Conservation (phyloP, 1,140 invertebrate genomes). For the Megalopta genalis region DNA sequence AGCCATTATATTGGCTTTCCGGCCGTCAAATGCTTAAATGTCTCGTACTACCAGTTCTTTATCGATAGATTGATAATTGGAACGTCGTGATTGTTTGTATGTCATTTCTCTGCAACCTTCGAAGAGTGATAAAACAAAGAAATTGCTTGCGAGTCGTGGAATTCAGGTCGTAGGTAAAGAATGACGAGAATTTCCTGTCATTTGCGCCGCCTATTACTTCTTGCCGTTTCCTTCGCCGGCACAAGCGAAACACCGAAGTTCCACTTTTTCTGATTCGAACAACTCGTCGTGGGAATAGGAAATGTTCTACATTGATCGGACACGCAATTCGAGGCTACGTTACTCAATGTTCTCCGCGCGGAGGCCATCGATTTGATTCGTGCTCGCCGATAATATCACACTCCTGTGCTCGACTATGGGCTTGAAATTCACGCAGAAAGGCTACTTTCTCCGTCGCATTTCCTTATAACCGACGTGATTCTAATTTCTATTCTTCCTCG, state of each 20-base stretch:
- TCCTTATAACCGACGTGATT: neutral
- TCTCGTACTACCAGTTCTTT: too few species aligned
- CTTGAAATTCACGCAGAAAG: constrained; percentile 31
- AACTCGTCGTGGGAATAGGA: constrained; percentile 23
- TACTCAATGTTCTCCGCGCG: neutral
- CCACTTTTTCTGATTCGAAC: constrained; percentile 6
- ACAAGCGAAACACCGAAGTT: neutral
- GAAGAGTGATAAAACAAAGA: neutral
- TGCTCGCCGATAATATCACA: neutral
- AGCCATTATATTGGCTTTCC: too few species aligned
- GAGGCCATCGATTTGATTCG: neutral
- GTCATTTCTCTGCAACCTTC: neutral
- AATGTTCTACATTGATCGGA: neutral
- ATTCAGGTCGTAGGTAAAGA: neutral
- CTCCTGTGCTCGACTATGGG: neutral
- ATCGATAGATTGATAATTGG: too few species aligned
- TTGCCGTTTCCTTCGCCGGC: neutral
- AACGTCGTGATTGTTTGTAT: neutral
- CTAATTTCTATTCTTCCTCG: constrained; percentile 14
- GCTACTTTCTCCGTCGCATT: constrained; percentile 35
- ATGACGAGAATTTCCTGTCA: neutral
- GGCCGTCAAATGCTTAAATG: too few species aligned
- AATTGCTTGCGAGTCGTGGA: neutral
- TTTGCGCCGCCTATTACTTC: neutral
- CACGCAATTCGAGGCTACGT: neutral